phyloP scores from a whole-genome alignment of 1,140 invertebrate genomes.

The Eurosta solidaginis region DNA sequence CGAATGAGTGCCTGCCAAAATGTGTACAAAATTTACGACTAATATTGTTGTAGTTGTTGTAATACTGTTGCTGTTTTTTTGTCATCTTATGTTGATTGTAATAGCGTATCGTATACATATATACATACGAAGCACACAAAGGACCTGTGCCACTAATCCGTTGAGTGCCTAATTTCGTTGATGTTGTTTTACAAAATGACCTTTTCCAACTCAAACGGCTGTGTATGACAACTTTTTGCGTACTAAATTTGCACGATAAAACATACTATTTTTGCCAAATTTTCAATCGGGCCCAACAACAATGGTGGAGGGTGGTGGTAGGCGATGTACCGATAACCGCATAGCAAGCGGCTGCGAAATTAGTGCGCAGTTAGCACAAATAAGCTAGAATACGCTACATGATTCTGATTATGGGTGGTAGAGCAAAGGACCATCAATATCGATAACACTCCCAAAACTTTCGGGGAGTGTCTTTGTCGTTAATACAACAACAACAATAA shows the following conservation, averaged over 20 bases:
- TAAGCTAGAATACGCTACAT: too few relatives aligned
- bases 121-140: too few relatives aligned
- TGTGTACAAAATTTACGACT: not conserved
- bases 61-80: too few relatives aligned
- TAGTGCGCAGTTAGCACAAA: slow-evolving; percentile 1
- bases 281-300: too few relatives aligned
- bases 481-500: too few relatives aligned
- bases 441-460: too few relatives aligned
- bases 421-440: too few relatives aligned
- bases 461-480: too few relatives aligned
- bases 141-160: slow-evolving; percentile 5
- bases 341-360: not conserved
- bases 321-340: not conserved
- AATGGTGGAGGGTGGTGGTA: not conserved
- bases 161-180: slow-evolving; percentile 23
- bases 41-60: not conserved
- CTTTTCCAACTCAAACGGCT: not conserved
- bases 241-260: not conserved
- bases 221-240: not conserved
- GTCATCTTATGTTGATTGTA: not conserved
- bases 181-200: not conserved
- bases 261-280: not conserved
- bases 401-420: too few relatives aligned
- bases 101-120: not conserved
- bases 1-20: too few relatives aligned